phyloP scores from a whole-genome alignment of 37 sponge, comb jelly and placozoan genomes.

The Dysidea cf. avara region DNA sequence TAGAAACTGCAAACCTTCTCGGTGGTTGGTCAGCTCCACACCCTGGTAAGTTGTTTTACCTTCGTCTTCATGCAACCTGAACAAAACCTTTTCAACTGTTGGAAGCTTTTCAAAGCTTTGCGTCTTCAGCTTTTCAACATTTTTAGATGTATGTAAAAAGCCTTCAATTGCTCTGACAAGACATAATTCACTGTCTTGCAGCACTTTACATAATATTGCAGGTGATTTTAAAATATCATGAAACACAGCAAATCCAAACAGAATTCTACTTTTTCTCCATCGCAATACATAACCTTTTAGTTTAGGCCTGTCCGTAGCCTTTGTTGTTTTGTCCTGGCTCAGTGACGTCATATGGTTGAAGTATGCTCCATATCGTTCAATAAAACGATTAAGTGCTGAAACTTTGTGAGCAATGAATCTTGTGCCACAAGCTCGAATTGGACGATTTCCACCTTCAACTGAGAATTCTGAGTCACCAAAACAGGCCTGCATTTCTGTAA shows the following conservation, averaged over 20 bases:
- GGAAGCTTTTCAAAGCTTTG: conserved; percentile 38
- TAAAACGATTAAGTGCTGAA: no score
- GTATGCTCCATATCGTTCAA: conserved; percentile 67
- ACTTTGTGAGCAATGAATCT: conserved; percentile 62
- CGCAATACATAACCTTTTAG: conserved; percentile 51
- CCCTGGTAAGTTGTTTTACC: conserved; percentile 12
- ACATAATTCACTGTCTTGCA: conserved; percentile 62
- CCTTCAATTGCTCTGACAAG: conserved; percentile 62
- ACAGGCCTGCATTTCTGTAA: conserved; percentile 40
- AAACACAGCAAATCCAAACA: conserved; percentile 73
- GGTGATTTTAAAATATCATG: no score
- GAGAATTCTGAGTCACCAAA: conserved; percentile 47
- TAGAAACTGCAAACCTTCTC: no score
- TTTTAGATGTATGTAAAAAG: conserved; percentile 38
- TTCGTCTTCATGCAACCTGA: conserved; percentile 22
- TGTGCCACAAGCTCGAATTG: conserved; percentile 66
- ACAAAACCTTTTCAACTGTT: conserved; percentile 58
- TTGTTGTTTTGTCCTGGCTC: conserved; percentile 40
- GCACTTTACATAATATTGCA: conserved; percentile 42
- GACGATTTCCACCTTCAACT: conserved; percentile 39
- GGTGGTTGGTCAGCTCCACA: conserved; percentile 16
- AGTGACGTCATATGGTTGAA: conserved; percentile 52
- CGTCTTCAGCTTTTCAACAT: conserved; percentile 29
- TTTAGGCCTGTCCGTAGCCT: conserved; percentile 47
- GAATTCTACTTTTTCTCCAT: conserved; percentile 49